Conservation (phyloP, 2,888 invertebrate species). For the Nymphalis polychloros region DNA sequence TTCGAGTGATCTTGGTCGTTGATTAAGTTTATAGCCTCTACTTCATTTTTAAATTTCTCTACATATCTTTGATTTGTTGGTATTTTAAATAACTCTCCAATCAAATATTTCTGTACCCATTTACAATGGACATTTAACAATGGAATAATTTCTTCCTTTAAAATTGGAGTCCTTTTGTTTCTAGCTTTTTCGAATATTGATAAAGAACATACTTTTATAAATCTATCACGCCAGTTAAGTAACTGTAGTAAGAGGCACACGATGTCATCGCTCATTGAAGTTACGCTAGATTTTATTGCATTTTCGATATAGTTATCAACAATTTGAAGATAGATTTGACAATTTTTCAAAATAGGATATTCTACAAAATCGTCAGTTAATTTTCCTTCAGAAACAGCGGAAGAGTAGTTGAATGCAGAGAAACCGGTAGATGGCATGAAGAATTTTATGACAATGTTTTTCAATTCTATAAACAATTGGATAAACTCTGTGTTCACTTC, state of each 20-base stretch:
- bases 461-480: slow-evolving; percentile 70
- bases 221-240: slow-evolving; percentile 80
- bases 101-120: slow-evolving; percentile 86
- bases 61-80: slow-evolving; percentile 43
- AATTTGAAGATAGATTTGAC: slow-evolving; percentile 69
- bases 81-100: slow-evolving; percentile 59
- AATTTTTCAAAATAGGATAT: slow-evolving; percentile 79
- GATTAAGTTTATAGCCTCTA: slow-evolving; percentile 45
- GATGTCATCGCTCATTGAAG: slow-evolving; percentile 57
- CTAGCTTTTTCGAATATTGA: slow-evolving; percentile 57
- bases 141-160: slow-evolving; percentile 81
- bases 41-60: slow-evolving; percentile 45
- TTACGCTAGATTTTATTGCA: slow-evolving; percentile 53
- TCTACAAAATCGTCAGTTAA: slow-evolving; percentile 75
- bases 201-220: slow-evolving; percentile 64
- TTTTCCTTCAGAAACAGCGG: slow-evolving; percentile 65
- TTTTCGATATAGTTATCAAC: slow-evolving; percentile 70
- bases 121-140: slow-evolving; percentile 86
- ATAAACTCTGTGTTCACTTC: slow-evolving; percentile 67
- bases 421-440: slow-evolving; percentile 49
- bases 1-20: slow-evolving; percentile 52
- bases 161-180: slow-evolving; percentile 57
- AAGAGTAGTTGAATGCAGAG: slow-evolving; percentile 77
- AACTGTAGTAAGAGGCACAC: slow-evolving; percentile 70
- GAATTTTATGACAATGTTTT: slow-evolving; percentile 44